Conservation (phyloP, 2,797 vertebrate genomes). For the Graptemys geographica region DNA sequence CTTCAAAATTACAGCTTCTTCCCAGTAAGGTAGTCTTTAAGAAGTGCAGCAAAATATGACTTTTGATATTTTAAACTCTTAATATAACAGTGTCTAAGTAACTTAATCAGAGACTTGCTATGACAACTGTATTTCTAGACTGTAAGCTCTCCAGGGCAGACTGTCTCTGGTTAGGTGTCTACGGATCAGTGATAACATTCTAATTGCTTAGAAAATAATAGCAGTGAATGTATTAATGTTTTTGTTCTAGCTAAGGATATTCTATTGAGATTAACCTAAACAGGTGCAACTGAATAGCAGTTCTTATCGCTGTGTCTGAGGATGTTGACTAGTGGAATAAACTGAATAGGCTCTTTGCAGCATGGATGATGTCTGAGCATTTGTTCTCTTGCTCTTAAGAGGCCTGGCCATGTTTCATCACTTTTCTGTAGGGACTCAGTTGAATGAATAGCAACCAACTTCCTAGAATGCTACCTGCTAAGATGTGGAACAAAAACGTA, state of each 20-base stretch:
- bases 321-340: background rate
- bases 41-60: background rate
- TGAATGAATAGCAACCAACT: background rate
- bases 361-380: background rate
- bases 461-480: background rate
- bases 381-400: background rate
- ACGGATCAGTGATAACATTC: background rate
- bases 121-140: background rate
- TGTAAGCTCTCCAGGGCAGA: background rate
- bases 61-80: background rate
- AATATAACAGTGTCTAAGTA: background rate
- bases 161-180: background rate
- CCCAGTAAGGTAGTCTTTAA: background rate
- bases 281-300: background rate
- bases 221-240: background rate
- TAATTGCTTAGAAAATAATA: background rate
- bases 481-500: background rate
- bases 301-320: background rate
- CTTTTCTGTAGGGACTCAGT: background rate
- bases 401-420: background rate
- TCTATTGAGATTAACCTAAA: background rate
- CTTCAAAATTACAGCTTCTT: background rate
- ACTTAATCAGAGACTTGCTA: background rate
- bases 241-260: background rate
- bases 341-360: background rate